Conservation (phyloP, 2,888 invertebrate genomes). For the Laothoe populi region DNA sequence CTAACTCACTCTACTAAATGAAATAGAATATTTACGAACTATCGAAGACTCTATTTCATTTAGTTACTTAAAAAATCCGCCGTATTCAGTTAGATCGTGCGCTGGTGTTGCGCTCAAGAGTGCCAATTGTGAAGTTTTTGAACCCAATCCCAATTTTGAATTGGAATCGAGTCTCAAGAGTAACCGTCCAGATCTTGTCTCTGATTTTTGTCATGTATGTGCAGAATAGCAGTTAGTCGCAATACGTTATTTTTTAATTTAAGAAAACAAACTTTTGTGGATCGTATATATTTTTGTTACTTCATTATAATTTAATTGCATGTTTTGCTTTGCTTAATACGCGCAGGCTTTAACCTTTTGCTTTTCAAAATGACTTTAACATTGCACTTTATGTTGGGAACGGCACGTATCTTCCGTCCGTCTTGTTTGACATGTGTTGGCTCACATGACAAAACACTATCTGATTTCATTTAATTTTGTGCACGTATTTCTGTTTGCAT, state of each 20-base stretch:
- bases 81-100: no score
- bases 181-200: conserved; percentile 83
- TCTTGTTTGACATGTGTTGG: conserved; percentile 35
- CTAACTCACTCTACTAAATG: no score
- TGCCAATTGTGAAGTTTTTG: no score
- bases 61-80: no score
- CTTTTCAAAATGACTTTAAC: conserved; percentile 46
- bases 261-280: conserved; percentile 55
- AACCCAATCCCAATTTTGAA: no score
- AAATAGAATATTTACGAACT: no score
- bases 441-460: conserved; percentile 38
- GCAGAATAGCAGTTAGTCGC: conserved; percentile 61
- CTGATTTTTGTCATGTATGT: conserved; percentile 57
- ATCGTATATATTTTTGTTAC: conserved; percentile 47
- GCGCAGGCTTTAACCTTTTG: conserved; percentile 50
- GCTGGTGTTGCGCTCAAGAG: no score
- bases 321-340: conserved; percentile 62
- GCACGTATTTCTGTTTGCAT: conserved; percentile 64
- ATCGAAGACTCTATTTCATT: no score
- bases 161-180: no score
- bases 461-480: conserved; percentile 83
- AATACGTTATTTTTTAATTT: conserved; percentile 45
- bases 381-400: conserved; percentile 36
- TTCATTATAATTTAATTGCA: conserved; percentile 56
- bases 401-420: conserved; percentile 37